A percentile compares a stretch with the other conserved stretches of the same genome.
Conservation (phyloP, 2,888 invertebrate genomes). For the Andrena fulva region DNA sequence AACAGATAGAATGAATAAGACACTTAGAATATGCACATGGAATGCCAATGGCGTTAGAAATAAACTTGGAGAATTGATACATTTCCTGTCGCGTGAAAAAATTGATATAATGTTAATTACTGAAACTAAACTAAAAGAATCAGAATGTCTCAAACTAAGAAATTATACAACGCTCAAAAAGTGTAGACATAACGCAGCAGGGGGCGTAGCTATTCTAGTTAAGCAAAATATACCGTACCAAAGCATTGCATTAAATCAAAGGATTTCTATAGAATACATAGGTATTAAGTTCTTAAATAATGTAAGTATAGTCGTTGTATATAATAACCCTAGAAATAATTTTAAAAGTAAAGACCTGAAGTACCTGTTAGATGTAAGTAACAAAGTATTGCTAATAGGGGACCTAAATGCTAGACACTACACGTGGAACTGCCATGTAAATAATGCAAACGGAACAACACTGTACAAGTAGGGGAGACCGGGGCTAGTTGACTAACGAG, state of each 20-base stretch:
- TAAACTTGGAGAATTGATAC: constrained; percentile 8
- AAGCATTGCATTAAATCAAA: background rate
- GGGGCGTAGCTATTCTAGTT: constrained; percentile 12
- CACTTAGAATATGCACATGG: constrained; percentile 21
- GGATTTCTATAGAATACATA: too few relatives aligned
- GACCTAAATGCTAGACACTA: constrained; percentile 68
- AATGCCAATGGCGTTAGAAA: constrained; percentile 22
- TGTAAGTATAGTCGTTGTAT: too few relatives aligned
- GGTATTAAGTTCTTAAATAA: too few relatives aligned
- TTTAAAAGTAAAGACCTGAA: background rate
- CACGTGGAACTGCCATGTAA: constrained; percentile 60
- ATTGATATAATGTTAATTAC: constrained; percentile 16
- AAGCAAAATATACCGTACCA: constrained; percentile 5
- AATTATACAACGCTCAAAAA: constrained; percentile 2
- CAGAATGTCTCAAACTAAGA: background rate
- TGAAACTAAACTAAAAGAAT: constrained; percentile 15
- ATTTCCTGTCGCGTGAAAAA: background rate
- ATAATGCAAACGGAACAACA: constrained; percentile 55
- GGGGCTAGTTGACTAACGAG: too few relatives aligned
- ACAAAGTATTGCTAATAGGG: constrained; percentile 62
- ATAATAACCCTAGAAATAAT: background rate
- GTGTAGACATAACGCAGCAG: constrained; percentile 1
- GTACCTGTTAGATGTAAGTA: constrained; percentile 1
- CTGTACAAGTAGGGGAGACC: constrained; percentile 64
- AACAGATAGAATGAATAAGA: background rate